Evolutionary conservation across 2,113 vertebrate genomes (phyloP).

Genomic region (Chionodraco myersi): DNA sequence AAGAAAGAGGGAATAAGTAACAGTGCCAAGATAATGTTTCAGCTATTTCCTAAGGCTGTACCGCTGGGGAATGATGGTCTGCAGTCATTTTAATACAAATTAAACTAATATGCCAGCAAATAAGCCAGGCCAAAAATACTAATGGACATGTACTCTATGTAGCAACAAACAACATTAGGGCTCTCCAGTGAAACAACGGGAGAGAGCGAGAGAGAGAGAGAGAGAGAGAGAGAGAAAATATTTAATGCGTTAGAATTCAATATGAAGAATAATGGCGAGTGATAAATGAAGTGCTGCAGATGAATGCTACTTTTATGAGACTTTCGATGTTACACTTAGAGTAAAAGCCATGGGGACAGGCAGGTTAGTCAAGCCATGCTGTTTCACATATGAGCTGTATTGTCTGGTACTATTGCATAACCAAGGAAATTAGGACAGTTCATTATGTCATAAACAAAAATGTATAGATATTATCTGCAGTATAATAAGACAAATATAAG

Average conservation of each 20-base stretch:
- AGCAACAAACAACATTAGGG: conserved; percentile 48
- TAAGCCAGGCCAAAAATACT: conserved; percentile 37
- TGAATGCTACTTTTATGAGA: conserved; percentile 4
- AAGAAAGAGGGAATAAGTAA: conserved; percentile 37
- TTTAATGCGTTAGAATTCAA: conserved; percentile 23
- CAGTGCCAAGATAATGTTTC: conserved; percentile 34
- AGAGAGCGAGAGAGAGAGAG: too few species aligned
- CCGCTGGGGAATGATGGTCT: conserved; percentile 30
- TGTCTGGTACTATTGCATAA: not conserved
- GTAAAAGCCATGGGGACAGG: conserved; percentile 2
- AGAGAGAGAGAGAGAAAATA: not conserved
- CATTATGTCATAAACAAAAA: not conserved
- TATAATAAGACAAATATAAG: too few species aligned
- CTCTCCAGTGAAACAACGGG: conserved; percentile 9
- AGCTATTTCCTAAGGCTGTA: conserved; percentile 54
- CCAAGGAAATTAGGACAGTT: not conserved
- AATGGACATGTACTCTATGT: conserved; percentile 49
- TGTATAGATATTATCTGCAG: too few species aligned
- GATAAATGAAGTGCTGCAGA: conserved; percentile 14
- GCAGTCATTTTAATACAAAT: conserved; percentile 55
- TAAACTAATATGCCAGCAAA: conserved; percentile 52
- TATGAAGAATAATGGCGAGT: not conserved
- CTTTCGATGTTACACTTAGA: conserved; percentile 31
- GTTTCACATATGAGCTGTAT: not conserved
- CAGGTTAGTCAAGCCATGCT: conserved; percentile 5